A percentile compares a stretch with the other conserved stretches of the same genome.
These are phyloP conservation scores for Himalopsyche tibetana DNA, from an alignment of 2,888 invertebrate species.

Conservation along the genomic window DNA sequence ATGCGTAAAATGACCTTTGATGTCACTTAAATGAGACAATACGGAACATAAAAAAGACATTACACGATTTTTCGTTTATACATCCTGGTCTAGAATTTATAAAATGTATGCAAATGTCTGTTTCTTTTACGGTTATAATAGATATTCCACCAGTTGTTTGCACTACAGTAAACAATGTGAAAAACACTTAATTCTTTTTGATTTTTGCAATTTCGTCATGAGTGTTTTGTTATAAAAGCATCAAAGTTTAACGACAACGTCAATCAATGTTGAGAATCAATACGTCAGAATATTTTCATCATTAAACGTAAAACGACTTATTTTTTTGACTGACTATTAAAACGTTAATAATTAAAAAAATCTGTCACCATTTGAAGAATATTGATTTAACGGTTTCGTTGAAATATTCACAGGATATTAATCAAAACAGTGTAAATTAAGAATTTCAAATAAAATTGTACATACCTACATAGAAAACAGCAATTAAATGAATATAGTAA, in stretches of 20 bases:
- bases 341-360: background rate
- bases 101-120: too few species aligned
- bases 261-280: too few species aligned
- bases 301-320: background rate
- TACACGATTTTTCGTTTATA: background rate
- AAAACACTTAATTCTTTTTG: too few species aligned
- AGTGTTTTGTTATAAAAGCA: too few species aligned
- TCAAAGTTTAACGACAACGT: too few species aligned
- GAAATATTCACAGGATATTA: background rate
- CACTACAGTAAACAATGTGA: too few species aligned
- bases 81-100: background rate
- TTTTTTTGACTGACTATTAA: background rate
- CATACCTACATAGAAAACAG: background rate
- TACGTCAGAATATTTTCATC: background rate
- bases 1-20: slow-evolving; percentile 10
- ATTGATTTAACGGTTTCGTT: too few species aligned
- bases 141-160: too few species aligned
- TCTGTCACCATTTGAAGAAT: too few species aligned
- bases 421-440: background rate
- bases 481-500: slow-evolving; percentile 19
- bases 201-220: too few species aligned
- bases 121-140: too few species aligned
- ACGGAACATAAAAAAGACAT: background rate
- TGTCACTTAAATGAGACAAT: background rate
- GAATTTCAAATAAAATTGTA: background rate